Base-by-base conservation (phyloP, 2,113 vertebrate genomes). In the Vanacampus margaritifer region DNA sequence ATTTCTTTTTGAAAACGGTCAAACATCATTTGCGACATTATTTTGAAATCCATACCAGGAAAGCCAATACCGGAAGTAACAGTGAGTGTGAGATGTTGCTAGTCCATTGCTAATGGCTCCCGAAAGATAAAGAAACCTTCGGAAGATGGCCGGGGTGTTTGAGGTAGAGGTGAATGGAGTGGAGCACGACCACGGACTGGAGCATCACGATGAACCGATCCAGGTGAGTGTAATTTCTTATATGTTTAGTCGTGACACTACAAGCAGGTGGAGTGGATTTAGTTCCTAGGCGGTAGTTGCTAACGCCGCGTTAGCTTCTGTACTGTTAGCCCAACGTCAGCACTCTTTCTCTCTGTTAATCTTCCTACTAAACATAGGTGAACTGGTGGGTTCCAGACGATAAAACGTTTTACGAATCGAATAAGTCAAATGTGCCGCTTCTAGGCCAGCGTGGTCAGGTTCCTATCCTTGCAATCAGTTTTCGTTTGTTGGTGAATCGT, bases 131-230 rank as follows among this genome's bases (percentile, higher is more conserved):
- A 60, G 67, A 65, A 76, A 70, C 81, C 81, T 84, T 90, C 84
- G 68, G 86, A 93, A 91, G 83, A 93, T 93, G 92, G 92, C 92
- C 68, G 92, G 90, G 65, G 91, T 93, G 90, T 92, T 93, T 81
- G 92, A 93, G 87, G 91, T 93, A 88, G 92, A 92, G 88, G 91
- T 92, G 76, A 90, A 92, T 76, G 92, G 92, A 73, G 88, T 91
- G 16, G 88, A 91, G 67, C 92, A 93, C 80, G 87, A 92, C 75
- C 92, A 93, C 66, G 91, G 88, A 58, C 74, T 89, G 68, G 85
- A 73, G 43, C 87, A 90, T 72, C 88, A 85, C 23, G 79, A 88
- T 24, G 89, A 89, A 19, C 48, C 79, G 2, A 70, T 85, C 61
- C 88, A 88, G 91, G 92, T 92, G 37, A 77, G 84, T 46, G 19